These are phyloP conservation scores for Troglohyphantes excavatus DNA, from an alignment of 2,888 invertebrate genomes.

Conservation along the genomic window DNA sequence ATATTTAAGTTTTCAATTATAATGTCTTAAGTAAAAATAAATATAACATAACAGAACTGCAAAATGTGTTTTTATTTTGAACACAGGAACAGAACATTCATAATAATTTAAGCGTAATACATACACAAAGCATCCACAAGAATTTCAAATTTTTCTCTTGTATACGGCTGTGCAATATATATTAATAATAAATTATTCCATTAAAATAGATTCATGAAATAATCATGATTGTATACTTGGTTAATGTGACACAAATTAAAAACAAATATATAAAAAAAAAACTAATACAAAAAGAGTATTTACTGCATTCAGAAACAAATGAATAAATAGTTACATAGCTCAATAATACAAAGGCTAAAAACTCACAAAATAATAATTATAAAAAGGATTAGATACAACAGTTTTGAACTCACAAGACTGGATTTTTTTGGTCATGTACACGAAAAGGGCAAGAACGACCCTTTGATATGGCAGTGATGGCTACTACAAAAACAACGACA, in stretches of 20 bases:
- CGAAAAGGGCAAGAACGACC: conserved; percentile 14
- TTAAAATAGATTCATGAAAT: conserved; percentile 19
- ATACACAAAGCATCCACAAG: conserved; percentile 58
- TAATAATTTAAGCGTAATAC: conserved; percentile 69
- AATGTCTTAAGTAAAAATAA: background rate
- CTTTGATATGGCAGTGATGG: conserved; percentile 74
- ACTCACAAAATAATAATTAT: conserved; percentile 34
- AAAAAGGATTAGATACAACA: conserved; percentile 55
- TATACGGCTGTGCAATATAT: conserved; percentile 30
- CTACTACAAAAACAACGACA: conserved; percentile 35
- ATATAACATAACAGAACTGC: conserved; percentile 19
- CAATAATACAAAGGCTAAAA: conserved; percentile 25
- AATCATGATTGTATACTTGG: conserved; percentile 14
- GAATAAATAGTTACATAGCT: conserved; percentile 53
- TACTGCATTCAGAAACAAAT: conserved; percentile 27
- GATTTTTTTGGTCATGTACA: conserved; percentile 59
- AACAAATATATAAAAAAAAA: conserved; percentile 44
- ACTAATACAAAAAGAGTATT: conserved; percentile 41
- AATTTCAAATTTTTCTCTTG: conserved; percentile 28
- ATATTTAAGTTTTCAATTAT: no score
- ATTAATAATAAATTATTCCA: conserved; percentile 40
- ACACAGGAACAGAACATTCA: conserved; percentile 62
- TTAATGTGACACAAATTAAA: background rate
- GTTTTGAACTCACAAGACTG: conserved; percentile 9
- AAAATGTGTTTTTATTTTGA: conserved; percentile 65